Conservation (phyloP, 2,113 vertebrate genomes). For the Nycticebus coucang region DNA sequence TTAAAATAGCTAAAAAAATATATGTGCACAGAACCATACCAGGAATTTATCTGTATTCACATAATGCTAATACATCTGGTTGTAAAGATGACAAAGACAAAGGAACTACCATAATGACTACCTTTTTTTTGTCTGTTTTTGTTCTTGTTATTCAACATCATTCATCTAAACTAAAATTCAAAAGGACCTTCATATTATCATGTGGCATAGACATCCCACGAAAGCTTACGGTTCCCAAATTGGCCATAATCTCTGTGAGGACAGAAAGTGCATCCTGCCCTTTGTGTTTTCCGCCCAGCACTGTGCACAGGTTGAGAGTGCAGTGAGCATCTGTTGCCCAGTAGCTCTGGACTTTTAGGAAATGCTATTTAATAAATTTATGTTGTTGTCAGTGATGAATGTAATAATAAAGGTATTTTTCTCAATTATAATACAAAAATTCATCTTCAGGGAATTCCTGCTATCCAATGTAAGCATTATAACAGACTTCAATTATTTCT, state of each 20-base stretch:
- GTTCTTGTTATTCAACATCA: neutral
- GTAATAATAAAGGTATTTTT: neutral
- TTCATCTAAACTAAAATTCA: neutral
- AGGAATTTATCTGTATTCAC: neutral
- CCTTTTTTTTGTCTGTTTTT: neutral
- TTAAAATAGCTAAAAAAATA: neutral
- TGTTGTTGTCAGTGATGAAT: neutral
- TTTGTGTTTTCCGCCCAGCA: neutral
- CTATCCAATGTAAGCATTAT: neutral
- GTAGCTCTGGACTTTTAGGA: slow-evolving; percentile 6
- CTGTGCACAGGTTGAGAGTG: neutral
- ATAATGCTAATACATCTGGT: neutral
- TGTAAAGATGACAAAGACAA: neutral
- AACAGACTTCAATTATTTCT: neutral
- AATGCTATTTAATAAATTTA: neutral
- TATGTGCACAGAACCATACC: neutral
- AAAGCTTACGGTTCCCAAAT: neutral
- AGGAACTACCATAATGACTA: neutral
- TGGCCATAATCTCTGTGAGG: neutral
- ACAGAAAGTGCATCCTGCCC: neutral
- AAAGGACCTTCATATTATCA: slow-evolving; percentile 35
- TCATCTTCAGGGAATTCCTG: neutral
- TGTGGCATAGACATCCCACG: neutral
- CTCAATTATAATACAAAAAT: neutral
- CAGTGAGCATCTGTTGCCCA: neutral